Evolutionary conservation across 2,888 invertebrate species (phyloP), one percentile per base, ranked within the genome.

Genomic region (Taenaris catops): DNA sequence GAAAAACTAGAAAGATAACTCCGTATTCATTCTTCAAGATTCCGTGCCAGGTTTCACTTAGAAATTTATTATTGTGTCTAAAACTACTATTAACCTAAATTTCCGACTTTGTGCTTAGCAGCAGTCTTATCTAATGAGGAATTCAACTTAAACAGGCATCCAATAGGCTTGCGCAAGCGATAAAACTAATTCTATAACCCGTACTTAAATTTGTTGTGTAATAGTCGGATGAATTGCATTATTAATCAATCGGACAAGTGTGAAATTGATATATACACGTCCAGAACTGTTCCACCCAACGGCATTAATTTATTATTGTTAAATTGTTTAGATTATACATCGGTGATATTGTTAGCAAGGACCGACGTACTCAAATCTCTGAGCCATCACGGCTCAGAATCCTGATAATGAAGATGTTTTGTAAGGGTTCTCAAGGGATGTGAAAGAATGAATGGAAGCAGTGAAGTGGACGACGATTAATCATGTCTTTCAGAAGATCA

Each of bases 181-280:
- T 38, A 50, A 44, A 46, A 45, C 28, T 31, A 40, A 41, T 43
- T 44, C 44, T 46, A 37, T 28, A 33, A 12, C 23, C 25, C 25
- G 17, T 18, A 35, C 27, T 12, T 25, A 14, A 25, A 28, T 32
- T 7, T 23, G 21, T 38, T 43, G 33, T 39, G 40, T 37, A 25
- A 38, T 32, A 17, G 10, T 17, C 18, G 8, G 11, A 32, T 18
- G 5, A 28, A 24, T 28, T 38, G 12, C 10, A 31, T 34, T 29
- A 41, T 42, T 38, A 44, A 32, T 44, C 40, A 44, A 46, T 19
- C 38, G 12, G 40, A 41, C 46, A 46, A 43, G 40, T 38, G 38
- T 40, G 26, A 38, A 46, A 43, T 40, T 43, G 33, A 41, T 46
- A 43, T 9, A 14, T 14, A 14, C 2, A 14, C 14, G 14, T 14